These are phyloP conservation scores for Onychomys leucogaster DNA, from an alignment of 2,797 vertebrate species.

Conservation along the genomic window DNA sequence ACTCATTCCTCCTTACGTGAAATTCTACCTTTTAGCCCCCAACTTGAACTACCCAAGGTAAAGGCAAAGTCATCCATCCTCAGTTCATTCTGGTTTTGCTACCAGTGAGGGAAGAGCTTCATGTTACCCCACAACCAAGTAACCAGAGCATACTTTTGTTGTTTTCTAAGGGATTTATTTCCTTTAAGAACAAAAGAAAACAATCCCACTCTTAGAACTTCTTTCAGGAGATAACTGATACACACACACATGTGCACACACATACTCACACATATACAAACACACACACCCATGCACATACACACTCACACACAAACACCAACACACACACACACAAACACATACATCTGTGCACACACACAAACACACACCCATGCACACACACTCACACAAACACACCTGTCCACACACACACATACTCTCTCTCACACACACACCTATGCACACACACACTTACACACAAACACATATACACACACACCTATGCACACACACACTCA, in stretches of 20 bases:
- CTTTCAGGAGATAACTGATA: not conserved
- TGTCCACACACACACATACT: no score
- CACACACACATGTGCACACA: not conserved
- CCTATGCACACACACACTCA: no score
- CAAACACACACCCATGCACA: no score
- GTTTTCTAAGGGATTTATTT: slow-evolving; percentile 42
- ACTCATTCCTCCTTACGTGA: not conserved
- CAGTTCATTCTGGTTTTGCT: not conserved
- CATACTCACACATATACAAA: not conserved
- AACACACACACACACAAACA: not conserved
- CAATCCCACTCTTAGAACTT: not conserved
- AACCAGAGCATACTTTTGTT: not conserved
- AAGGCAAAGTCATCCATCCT: slow-evolving; percentile 49
- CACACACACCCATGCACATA: not conserved
- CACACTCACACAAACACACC: no score
- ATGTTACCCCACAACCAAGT: not conserved
- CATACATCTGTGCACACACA: not conserved
- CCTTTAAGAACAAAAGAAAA: slow-evolving; percentile 51
- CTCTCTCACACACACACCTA: no score
- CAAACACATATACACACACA: not conserved
- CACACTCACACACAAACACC: not conserved
- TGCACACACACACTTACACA: not conserved
- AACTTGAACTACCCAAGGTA: slow-evolving; percentile 33
- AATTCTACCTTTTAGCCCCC: slow-evolving; percentile 64
- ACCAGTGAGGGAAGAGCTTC: slow-evolving; percentile 19